Percentiles rank a stretch among this genome's conserved stretches.
These are phyloP conservation scores for Linurgus olivaceus DNA, from an alignment of 2,797 vertebrate species.

Conservation along the genomic window DNA sequence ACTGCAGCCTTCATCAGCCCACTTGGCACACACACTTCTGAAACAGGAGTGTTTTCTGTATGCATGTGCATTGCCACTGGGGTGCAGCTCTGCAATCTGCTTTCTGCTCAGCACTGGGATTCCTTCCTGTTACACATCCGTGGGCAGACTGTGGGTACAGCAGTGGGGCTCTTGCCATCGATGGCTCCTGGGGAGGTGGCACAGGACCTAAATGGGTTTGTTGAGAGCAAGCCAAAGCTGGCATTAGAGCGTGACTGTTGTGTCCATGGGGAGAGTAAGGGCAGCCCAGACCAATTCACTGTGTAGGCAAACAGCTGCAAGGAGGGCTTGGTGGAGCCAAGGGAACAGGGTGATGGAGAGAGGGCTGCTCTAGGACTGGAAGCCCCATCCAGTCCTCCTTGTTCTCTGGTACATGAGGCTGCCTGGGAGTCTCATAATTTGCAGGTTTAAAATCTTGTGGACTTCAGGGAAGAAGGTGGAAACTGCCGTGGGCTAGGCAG, in stretches of 20 bases:
- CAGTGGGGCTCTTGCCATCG: neutral
- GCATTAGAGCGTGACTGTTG: neutral
- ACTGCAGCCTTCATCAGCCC: neutral
- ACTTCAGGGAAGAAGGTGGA: neutral
- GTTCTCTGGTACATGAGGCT: neutral
- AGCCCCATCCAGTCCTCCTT: neutral
- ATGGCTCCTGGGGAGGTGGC: neutral
- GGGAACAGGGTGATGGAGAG: neutral
- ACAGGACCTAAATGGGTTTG: neutral
- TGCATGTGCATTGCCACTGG: neutral
- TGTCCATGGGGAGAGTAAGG: accelerated
- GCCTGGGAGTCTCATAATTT: neutral
- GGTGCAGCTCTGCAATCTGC: neutral
- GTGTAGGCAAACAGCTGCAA: neutral
- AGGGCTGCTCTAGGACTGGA: neutral
- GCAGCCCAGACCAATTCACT: neutral
- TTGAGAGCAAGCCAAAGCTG: neutral
- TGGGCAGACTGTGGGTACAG: accelerated
- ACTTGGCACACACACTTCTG: neutral
- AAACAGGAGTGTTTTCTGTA: neutral
- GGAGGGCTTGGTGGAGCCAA: neutral
- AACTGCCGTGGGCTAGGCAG: neutral
- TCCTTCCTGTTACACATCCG: accelerated
- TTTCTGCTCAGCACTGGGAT: neutral
- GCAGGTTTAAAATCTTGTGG: neutral